Evolutionary conservation across 53 echinoderm and acorn worm genomes (phyloP), one percentile per base, ranked within the genome.

Genomic region (Paelopatides confundens): DNA sequence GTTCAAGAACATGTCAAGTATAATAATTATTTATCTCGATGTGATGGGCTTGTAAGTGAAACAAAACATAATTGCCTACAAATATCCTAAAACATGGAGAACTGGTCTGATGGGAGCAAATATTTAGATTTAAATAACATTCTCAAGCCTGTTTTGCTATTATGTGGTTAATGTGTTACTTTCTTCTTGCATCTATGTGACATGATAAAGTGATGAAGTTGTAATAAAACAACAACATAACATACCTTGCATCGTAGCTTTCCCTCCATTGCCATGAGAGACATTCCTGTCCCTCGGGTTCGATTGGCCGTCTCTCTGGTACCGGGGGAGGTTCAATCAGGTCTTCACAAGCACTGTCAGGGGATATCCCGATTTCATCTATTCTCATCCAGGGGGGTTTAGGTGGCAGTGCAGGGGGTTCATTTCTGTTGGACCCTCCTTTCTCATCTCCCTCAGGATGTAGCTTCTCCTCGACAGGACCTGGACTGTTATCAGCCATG

Each of bases 361-460:
- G 63, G 4, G 63, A 63, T 18, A 64, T 36, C 64, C 62, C 38
- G 64, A 65, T 83, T 7, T 83, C 64, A 35, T 35, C 65, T 17
- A 65, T 65, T 30, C 65, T 83, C 84, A 83, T 83, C 84, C 84
- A 83, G 5, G 37, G n/a, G 13, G 84, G 84, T 38, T 83, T 83
- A 1, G 84, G 84, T n/a, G 84, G 84, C 29, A 62, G 39, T 17
- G 63, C 38, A 2, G 84, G 84, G 23, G 84, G 84, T 21, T 64
- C 18, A 38, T 35, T 83, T 35, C 26, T 40, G 23, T 35, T 31
- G 12, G 68, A 14, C 4, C 17, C 76, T 27, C 76, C 32, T 3
- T 15, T 33, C 21, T 28, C 68, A 31, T 34, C 68, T 6, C n/a
- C 74, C 74, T 46, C 74, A 24, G 9, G 15, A 3, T 74, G 40